Percentiles rank a stretch among this genome's conserved stretches.
Conservation (phyloP, 1,140 invertebrate species). For the Temnothorax curvispinosus region DNA sequence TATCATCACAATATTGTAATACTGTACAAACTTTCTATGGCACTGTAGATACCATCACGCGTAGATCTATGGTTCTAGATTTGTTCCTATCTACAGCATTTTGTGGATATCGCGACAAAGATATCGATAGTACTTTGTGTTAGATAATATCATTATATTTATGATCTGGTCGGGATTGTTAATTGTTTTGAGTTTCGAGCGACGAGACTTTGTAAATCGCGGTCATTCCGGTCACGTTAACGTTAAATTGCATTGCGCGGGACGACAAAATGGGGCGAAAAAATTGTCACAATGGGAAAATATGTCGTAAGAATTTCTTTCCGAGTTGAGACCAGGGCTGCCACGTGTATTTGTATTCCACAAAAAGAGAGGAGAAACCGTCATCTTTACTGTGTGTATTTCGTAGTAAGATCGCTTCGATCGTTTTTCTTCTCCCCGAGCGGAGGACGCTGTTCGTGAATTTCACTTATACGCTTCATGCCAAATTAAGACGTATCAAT, state of each 20-base stretch:
- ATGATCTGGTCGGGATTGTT: slow-evolving; percentile 40
- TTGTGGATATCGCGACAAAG: slow-evolving; percentile 18
- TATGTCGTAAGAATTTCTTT: slow-evolving; percentile 19
- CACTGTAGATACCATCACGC: slow-evolving; percentile 37
- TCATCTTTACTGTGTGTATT: neutral
- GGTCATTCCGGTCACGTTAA: slow-evolving; percentile 11
- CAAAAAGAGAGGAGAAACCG: neutral
- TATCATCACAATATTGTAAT: slow-evolving; percentile 34
- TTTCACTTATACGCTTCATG: slow-evolving; percentile 49
- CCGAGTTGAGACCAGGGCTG: neutral
- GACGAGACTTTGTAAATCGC: slow-evolving; percentile 15
- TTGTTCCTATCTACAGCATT: slow-evolving; percentile 26
- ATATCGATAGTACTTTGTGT: slow-evolving; percentile 21
- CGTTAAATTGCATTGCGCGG: neutral
- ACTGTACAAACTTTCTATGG: slow-evolving; percentile 28
- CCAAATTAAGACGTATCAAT: slow-evolving; percentile 60
- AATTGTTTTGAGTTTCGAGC: slow-evolving; percentile 26
- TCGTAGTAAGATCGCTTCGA: slow-evolving; percentile 38
- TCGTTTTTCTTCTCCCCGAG: neutral
- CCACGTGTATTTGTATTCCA: neutral
- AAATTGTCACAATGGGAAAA: neutral
- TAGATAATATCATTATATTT: slow-evolving; percentile 43
- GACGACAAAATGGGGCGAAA: neutral
- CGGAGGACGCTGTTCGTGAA: slow-evolving; percentile 10
- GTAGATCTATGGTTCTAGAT: slow-evolving; percentile 39